Conservation (phyloP, 1,140 invertebrate genomes). For the Bombus fervidus region DNA sequence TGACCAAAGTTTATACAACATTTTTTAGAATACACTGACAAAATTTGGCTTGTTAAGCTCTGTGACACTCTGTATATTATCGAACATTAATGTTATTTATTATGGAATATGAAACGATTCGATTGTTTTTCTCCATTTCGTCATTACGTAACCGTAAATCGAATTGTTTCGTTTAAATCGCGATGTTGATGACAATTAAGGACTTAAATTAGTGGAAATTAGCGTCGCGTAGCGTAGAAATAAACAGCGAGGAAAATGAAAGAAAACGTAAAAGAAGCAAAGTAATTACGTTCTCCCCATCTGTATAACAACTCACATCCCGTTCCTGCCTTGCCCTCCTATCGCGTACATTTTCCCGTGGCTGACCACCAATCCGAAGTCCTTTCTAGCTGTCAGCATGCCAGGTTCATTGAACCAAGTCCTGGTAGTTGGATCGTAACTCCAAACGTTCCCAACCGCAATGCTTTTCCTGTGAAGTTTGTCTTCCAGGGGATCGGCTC, state of each 20-base stretch:
- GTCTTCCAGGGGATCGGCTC: conserved; percentile 84
- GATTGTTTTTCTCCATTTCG: too few relatives aligned
- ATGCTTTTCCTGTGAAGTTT: conserved; percentile 82
- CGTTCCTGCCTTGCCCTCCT: conserved; percentile 85
- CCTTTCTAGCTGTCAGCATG: conserved; percentile 83
- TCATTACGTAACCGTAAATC: neutral
- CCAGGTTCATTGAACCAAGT: conserved; percentile 84
- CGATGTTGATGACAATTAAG: conserved; percentile 7
- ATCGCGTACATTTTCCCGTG: conserved; percentile 84
- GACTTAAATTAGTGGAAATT: conserved; percentile 2
- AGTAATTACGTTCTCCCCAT: conserved; percentile 22
- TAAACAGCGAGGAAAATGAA: conserved; percentile 37
- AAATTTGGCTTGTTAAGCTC: too few relatives aligned
- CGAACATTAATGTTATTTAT: neutral
- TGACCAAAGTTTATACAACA: too few relatives aligned
- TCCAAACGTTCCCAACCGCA: conserved; percentile 85
- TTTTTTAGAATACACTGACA: too few relatives aligned
- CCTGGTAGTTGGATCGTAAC: conserved; percentile 84
- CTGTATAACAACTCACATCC: conserved; percentile 77
- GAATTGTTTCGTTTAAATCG: neutral
- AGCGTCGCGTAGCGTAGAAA: conserved; percentile 2
- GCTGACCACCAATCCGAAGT: conserved; percentile 84
- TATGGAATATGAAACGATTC: neutral
- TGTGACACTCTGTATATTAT: too few relatives aligned
- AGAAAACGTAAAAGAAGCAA: neutral